Conservation (phyloP, 2,113 vertebrate genomes). For the Pleuronectes platessa region DNA sequence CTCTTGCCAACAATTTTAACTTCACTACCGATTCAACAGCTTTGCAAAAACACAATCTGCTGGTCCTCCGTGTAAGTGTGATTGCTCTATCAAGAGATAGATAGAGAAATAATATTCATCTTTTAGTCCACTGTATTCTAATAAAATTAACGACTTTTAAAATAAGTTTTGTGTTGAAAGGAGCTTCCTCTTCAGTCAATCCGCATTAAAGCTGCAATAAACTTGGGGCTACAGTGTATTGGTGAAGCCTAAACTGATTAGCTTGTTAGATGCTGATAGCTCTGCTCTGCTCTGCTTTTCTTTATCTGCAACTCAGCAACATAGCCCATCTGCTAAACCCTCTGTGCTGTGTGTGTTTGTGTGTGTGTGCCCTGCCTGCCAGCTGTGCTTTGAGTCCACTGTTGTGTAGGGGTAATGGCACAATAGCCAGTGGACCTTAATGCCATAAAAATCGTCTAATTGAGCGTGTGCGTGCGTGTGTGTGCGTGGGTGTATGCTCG, state of each 20-base stretch:
- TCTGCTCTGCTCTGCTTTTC: constrained; percentile 64
- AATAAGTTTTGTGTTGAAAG: not conserved
- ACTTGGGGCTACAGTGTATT: constrained; percentile 52
- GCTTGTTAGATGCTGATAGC: constrained; percentile 70
- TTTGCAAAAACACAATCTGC: not conserved
- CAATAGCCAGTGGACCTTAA: constrained; percentile 63
- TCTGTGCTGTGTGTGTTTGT: constrained; percentile 30
- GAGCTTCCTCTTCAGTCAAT: constrained; percentile 28
- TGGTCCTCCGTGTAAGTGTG: not conserved
- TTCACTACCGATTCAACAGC: not conserved
- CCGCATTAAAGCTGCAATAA: constrained; percentile 29
- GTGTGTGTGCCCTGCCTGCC: constrained; percentile 25
- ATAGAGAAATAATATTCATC: not conserved
- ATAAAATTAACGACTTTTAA: not conserved
- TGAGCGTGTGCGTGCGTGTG: constrained; percentile 41
- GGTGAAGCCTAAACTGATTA: constrained; percentile 73
- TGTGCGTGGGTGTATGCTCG: constrained; percentile 5
- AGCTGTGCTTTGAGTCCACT: constrained; percentile 50
- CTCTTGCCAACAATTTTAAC: not conserved
- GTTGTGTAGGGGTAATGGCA: constrained; percentile 34
- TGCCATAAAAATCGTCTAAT: constrained; percentile 65
- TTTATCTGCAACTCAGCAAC: constrained; percentile 75
- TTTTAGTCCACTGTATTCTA: not conserved
- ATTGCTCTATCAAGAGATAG: not conserved
- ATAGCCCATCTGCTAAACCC: constrained; percentile 64